Base-by-base conservation (phyloP, 2,113 vertebrate genomes). In the Carlito syrichta region DNA sequence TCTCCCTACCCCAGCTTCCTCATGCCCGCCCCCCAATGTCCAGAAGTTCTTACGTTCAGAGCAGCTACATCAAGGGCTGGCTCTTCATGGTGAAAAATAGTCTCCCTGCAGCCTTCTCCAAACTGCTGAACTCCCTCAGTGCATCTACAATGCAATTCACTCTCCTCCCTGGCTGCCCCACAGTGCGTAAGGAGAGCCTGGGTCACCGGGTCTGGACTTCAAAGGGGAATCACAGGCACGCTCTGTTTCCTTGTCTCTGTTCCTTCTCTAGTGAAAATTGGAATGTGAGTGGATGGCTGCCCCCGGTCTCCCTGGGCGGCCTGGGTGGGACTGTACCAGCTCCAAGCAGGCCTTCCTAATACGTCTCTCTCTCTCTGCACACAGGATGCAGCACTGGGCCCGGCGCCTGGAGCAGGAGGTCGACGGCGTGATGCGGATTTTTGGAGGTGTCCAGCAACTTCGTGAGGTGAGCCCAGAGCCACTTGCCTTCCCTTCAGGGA, bases 321-420 rank as follows among this genome's bases (percentile, higher is more conserved):
- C 0, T 3, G 96, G 74, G 35, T 3, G 52, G 12, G 76, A 73
- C 20, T 56, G 78, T 50, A 30, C 35, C 68, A 20, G 43, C 52
- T 6, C n/a, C 48, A 17, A 8, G 40, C 5, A 1, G 48, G 14
- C 40, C 81, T 78, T 89, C 25, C 83, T 96, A 86, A 97, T 85
- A 45, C 87, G 88, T 68, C 1, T 98, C 76, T 95, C 50, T 94
- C n/a, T 84, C 43, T 96, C 73, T 92, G 84, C 98, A 98, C 97
- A 89, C 99, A 99, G 99, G 98, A 99, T 99, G 99, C 99, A 99
- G 99, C 99, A 99, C 98, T 99, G 99, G 99, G 99, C 99, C 98
- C 98, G 99, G 97, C 99, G 99, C 92, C 99, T 99, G 98, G 99
- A 99, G 97, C 99, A 99, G 98, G 99, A 99, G 99, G 99, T 99